These are phyloP conservation scores for Sinocyclocheilus maitianheensis DNA, from an alignment of 2,113 vertebrate species.

Conservation along the genomic window DNA sequence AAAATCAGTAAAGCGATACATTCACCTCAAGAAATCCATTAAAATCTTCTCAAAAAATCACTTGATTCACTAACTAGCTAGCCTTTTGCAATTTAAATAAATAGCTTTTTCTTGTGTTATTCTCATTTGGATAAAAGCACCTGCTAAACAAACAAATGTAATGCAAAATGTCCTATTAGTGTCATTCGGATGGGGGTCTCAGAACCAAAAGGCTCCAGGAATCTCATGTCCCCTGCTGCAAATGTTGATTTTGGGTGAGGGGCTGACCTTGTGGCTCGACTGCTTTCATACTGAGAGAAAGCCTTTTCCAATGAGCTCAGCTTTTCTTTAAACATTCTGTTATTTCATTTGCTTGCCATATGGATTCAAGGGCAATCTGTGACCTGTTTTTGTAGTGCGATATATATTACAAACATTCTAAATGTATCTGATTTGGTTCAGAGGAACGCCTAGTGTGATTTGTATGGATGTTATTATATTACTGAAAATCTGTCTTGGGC, in stretches of 20 bases:
- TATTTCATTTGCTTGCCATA: conserved; percentile 18
- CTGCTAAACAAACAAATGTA: neutral
- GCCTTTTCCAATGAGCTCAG: conserved; percentile 22
- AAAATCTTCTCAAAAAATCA: neutral
- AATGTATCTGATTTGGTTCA: conserved; percentile 9
- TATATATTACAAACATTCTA: neutral
- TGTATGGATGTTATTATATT: neutral
- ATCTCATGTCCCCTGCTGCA: neutral
- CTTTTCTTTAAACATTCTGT: conserved; percentile 29
- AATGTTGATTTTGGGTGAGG: conserved; percentile 41
- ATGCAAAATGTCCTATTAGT: neutral
- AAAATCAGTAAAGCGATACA: neutral
- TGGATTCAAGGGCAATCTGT: conserved; percentile 17
- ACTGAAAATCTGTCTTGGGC: neutral
- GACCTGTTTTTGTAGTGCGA: neutral
- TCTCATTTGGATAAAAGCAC: neutral
- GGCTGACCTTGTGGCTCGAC: conserved; percentile 28
- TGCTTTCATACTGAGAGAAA: conserved; percentile 19
- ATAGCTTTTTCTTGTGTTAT: neutral
- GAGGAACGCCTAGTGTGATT: neutral
- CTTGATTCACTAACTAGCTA: neutral
- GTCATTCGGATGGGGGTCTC: neutral
- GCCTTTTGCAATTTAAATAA: neutral
- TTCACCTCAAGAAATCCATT: neutral
- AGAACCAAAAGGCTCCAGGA: conserved; percentile 15